A percentile compares a stretch with the other conserved stretches of the same genome.
These are phyloP conservation scores for Tuta absoluta DNA, from an alignment of 2,888 invertebrate species.

Conservation along the genomic window DNA sequence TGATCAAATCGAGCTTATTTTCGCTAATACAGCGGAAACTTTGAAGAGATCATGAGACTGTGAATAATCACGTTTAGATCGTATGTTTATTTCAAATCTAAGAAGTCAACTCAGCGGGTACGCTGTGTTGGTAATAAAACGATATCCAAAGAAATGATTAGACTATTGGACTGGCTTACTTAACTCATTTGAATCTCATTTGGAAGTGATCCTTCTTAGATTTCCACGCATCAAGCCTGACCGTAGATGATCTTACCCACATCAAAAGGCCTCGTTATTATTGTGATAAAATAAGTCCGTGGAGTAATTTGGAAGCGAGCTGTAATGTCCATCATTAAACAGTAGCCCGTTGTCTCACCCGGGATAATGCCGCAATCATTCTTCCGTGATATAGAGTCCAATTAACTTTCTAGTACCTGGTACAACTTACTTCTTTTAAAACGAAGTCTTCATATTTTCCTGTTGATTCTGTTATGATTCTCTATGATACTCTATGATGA, in stretches of 20 bases:
- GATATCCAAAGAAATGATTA: background rate
- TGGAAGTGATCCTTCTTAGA: background rate
- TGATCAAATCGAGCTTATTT: slow-evolving; percentile 21
- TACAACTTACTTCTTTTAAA: too few species aligned
- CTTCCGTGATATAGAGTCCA: slow-evolving; percentile 39
- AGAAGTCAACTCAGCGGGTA: too few species aligned
- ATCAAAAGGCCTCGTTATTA: slow-evolving; percentile 27
- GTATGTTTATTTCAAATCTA: too few species aligned
- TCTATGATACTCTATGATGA: too few species aligned
- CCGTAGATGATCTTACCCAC: background rate
- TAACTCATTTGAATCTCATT: slow-evolving; percentile 17
- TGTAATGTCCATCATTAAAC: slow-evolving; percentile 63
- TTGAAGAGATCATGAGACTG: background rate
- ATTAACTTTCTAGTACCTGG: background rate
- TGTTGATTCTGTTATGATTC: too few species aligned
- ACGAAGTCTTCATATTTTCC: too few species aligned
- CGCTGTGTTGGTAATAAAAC: background rate
- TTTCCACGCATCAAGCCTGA: background rate
- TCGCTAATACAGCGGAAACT: background rate
- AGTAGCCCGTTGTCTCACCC: slow-evolving; percentile 55
- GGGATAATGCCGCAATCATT: slow-evolving; percentile 66
- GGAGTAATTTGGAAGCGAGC: slow-evolving; percentile 39
- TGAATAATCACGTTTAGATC: background rate
- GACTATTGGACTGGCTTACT: background rate
- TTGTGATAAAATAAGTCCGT: slow-evolving; percentile 27